Evolutionary conservation across 2,113 vertebrate species (phyloP).

Genomic region (Bos indicus): DNA sequence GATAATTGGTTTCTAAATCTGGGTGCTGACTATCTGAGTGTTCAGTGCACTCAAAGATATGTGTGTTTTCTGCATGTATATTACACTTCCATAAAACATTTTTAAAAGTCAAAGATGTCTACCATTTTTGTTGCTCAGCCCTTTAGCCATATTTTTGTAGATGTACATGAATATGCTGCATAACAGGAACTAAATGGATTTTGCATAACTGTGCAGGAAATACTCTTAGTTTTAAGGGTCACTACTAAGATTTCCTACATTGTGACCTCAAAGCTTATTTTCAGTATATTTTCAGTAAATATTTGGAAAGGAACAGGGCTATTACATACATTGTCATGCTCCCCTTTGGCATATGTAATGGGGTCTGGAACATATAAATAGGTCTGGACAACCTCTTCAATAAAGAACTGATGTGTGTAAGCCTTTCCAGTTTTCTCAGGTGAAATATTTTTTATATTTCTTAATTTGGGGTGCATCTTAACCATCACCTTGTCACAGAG

Average conservation of each 20-base stretch:
- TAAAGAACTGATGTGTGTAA: conserved; percentile 26
- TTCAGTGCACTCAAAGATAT: neutral
- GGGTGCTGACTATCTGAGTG: neutral
- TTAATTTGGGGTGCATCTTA: neutral
- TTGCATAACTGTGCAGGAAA: neutral
- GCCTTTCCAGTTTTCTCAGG: neutral
- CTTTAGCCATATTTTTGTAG: neutral
- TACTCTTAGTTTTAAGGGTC: neutral
- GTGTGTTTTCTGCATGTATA: conserved; percentile 33
- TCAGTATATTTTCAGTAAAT: neutral
- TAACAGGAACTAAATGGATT: neutral
- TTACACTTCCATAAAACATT: neutral
- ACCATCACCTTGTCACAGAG: neutral
- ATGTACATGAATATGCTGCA: neutral
- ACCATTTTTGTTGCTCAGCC: neutral
- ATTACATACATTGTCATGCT: neutral
- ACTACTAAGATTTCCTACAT: conserved; percentile 28
- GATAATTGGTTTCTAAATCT: neutral
- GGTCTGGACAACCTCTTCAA: conserved; percentile 29
- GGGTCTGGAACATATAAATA: neutral
- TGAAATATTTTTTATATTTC: neutral
- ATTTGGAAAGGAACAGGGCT: neutral
- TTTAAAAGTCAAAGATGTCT: neutral
- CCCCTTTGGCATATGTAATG: neutral
- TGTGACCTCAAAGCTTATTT: neutral